phyloP scores from a whole-genome alignment of 2,888 invertebrate genomes.

The Holacanthella duospinosa region DNA sequence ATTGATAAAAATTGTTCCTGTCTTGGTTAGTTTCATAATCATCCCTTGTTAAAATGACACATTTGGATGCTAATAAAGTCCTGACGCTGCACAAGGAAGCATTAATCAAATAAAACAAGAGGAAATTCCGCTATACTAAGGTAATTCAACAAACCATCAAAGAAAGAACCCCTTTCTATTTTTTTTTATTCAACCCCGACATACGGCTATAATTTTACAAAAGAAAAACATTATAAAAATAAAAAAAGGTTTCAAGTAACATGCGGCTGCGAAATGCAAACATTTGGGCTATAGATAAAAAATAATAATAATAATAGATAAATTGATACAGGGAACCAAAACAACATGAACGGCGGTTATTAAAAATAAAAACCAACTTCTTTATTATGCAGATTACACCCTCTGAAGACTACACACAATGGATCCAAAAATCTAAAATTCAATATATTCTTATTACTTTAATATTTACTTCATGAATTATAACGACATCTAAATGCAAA shows the following conservation, averaged over 20 bases:
- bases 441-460: too few species aligned
- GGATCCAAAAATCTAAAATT: too few species aligned
- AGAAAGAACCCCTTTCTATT: neutral
- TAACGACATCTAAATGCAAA: too few species aligned
- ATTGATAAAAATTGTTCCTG: neutral
- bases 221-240: neutral
- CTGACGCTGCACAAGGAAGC: neutral
- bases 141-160: neutral
- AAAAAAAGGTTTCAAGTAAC: slow-evolving; percentile 3
- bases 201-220: neutral
- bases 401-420: too few species aligned
- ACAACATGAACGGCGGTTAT: neutral
- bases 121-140: neutral
- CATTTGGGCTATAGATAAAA: neutral
- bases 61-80: slow-evolving; percentile 2
- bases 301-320: neutral
- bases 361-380: neutral
- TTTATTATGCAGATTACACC: neutral
- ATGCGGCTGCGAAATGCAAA: slow-evolving; percentile 4
- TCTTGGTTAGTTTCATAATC: neutral
- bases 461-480: too few species aligned
- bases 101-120: neutral
- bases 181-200: neutral
- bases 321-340: neutral
- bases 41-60: neutral